phyloP scores from a whole-genome alignment of 2,113 vertebrate genomes.

The Scortum barcoo region DNA sequence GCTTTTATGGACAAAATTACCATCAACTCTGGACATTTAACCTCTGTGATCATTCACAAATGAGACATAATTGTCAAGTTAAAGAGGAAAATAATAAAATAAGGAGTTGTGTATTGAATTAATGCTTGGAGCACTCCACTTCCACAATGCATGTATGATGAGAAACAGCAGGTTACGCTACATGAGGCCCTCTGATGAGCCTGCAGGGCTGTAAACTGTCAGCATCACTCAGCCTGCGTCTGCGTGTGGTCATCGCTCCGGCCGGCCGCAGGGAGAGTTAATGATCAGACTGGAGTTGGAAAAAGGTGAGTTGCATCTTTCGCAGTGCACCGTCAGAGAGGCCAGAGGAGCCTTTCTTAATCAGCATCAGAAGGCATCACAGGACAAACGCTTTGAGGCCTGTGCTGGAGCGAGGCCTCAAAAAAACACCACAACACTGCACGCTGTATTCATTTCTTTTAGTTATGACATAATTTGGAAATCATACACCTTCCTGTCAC shows the following conservation, averaged over 20 bases:
- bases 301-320: slow-evolving; percentile 30
- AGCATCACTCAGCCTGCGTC: slow-evolving; percentile 18
- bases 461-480: slow-evolving; percentile 53
- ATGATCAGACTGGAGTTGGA: slow-evolving; percentile 36
- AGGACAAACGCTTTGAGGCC: slow-evolving; percentile 24
- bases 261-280: slow-evolving; percentile 34
- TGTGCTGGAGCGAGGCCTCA: slow-evolving; percentile 5
- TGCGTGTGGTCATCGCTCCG: slow-evolving; percentile 50
- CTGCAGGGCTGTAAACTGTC: slow-evolving; percentile 46
- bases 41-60: not conserved
- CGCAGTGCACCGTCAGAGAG: slow-evolving; percentile 54
- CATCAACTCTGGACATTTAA: not conserved
- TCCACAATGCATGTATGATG: slow-evolving; percentile 13
- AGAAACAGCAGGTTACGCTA: not conserved
- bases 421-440: not conserved
- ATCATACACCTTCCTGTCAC: slow-evolving; percentile 34
- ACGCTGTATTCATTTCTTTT: not conserved
- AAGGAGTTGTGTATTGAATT: not conserved
- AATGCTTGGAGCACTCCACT: not conserved
- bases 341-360: slow-evolving; percentile 57
- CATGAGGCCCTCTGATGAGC: slow-evolving; percentile 12
- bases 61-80: not conserved
- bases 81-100: slow-evolving; percentile 1
- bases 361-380: slow-evolving; percentile 46
- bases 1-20: not conserved